These are phyloP conservation scores for Xylota segnis DNA, from an alignment of 2,888 invertebrate genomes.

Conservation along the genomic window DNA sequence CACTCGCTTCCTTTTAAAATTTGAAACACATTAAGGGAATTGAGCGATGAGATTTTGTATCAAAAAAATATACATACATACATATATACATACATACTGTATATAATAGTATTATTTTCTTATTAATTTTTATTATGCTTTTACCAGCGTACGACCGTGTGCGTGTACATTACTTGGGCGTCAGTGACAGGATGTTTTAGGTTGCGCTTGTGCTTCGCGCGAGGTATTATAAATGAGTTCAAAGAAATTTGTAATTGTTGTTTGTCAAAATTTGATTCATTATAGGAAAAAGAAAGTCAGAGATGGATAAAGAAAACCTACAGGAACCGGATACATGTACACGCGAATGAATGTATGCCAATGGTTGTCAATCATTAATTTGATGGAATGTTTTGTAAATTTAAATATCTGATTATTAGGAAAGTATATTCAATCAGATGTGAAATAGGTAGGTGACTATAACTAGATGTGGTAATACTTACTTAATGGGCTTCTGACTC, in stretches of 20 bases:
- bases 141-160: constrained; percentile 13
- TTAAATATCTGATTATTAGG: not conserved
- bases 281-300: not conserved
- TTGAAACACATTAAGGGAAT: constrained; percentile 65
- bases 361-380: not conserved
- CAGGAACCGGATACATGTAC: not conserved
- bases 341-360: not conserved
- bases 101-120: no score
- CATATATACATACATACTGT: no score
- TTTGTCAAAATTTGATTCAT: constrained; percentile 66
- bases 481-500: no score
- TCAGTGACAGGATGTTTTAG: constrained; percentile 17
- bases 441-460: no score
- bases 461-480: no score
- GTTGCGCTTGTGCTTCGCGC: not conserved
- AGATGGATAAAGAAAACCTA: not conserved
- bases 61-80: not conserved
- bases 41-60: constrained; percentile 69
- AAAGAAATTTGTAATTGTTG: constrained; percentile 31
- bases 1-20: constrained; percentile 74
- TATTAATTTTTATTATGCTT: constrained; percentile 35
- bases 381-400: not conserved
- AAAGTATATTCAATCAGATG: not conserved
- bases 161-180: constrained; percentile 49
- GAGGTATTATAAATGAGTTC: constrained; percentile 1